phyloP scores from a whole-genome alignment of 2,113 vertebrate species.

The Gambusia affinis region DNA sequence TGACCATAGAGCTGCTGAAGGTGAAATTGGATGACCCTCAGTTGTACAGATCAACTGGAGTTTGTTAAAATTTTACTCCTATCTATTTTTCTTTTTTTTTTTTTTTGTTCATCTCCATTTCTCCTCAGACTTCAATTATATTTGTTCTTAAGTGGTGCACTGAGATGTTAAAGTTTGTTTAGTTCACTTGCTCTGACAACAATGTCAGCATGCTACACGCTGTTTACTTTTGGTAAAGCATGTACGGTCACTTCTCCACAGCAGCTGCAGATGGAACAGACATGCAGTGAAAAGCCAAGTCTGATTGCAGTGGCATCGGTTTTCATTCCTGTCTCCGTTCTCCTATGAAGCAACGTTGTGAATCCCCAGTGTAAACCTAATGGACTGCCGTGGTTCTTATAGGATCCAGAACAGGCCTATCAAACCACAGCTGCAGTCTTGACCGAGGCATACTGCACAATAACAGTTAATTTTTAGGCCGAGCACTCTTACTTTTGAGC shows the following conservation, averaged over 20 bases:
- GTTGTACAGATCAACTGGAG: neutral
- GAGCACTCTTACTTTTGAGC: slow-evolving; percentile 3
- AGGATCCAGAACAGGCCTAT: slow-evolving; percentile 56
- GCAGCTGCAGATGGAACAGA: slow-evolving; percentile 45
- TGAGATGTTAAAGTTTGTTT: slow-evolving; percentile 30
- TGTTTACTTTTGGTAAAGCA: slow-evolving; percentile 2
- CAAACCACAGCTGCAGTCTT: neutral
- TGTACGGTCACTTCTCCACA: slow-evolving; percentile 18
- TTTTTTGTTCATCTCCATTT: neutral
- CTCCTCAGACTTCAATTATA: neutral
- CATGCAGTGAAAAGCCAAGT: slow-evolving; percentile 22
- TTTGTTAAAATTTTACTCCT: slow-evolving; percentile 8
- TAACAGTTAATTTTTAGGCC: slow-evolving; percentile 1
- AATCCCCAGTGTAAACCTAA: slow-evolving; percentile 27
- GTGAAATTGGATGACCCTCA: slow-evolving; percentile 10
- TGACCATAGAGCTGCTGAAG: slow-evolving; percentile 4
- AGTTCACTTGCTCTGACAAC: slow-evolving; percentile 30
- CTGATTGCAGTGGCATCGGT: neutral
- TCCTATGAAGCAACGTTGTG: slow-evolving; percentile 47
- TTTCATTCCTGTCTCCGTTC: slow-evolving; percentile 5
- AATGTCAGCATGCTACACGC: neutral
- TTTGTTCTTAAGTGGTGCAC: slow-evolving; percentile 24
- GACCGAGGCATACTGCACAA: slow-evolving; percentile 25
- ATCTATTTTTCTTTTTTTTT: neutral
- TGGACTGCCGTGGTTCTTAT: slow-evolving; percentile 39